Evolutionary conservation across 2,797 vertebrate species (phyloP).

Genomic region (Gallinago solitaria): DNA sequence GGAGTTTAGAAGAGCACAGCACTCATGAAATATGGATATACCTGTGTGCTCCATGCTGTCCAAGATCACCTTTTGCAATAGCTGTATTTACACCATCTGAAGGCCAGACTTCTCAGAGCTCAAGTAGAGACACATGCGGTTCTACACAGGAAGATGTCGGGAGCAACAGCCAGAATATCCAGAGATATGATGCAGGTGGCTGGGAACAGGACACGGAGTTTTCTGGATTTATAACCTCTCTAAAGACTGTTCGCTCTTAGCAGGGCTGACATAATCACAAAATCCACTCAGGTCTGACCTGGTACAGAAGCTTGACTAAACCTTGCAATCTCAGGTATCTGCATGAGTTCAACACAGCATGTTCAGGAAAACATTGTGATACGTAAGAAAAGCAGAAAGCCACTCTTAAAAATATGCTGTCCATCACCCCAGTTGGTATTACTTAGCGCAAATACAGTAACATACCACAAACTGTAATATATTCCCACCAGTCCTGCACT

Average conservation of each 20-base stretch:
- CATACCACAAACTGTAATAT: neutral
- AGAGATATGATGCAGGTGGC: neutral
- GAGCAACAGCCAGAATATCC: neutral
- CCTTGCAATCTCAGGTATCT: neutral
- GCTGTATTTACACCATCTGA: neutral
- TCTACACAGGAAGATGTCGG: neutral
- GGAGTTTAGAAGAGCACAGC: rapidly evolving
- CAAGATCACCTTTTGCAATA: neutral
- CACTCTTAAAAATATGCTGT: neutral
- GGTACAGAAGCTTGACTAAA: neutral
- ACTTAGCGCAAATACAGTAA: neutral
- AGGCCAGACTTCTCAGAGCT: neutral
- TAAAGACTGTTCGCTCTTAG: neutral
- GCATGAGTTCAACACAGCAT: neutral
- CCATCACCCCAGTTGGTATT: neutral
- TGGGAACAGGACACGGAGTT: neutral
- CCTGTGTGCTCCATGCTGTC: neutral
- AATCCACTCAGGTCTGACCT: neutral
- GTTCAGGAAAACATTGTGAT: neutral
- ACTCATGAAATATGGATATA: neutral
- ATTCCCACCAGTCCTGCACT: neutral
- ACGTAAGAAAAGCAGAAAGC: neutral
- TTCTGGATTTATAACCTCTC: neutral
- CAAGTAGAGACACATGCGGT: neutral
- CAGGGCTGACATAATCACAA: neutral